phyloP scores from a whole-genome alignment of 2,113 vertebrate genomes.

The Coturnix japonica region DNA sequence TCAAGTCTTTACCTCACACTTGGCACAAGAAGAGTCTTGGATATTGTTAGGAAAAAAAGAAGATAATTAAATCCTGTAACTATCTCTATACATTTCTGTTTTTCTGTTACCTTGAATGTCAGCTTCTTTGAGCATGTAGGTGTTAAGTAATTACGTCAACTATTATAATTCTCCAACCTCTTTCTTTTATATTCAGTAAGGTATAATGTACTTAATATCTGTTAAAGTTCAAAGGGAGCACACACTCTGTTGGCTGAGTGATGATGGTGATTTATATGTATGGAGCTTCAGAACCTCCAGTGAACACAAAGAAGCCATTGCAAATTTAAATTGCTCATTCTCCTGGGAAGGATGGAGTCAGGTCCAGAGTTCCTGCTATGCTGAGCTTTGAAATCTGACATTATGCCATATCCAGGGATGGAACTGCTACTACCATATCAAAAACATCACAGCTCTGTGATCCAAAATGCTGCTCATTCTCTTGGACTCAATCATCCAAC shows the following conservation, averaged over 20 bases:
- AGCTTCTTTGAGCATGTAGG: neutral
- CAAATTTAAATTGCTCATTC: neutral
- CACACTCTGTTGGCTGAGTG: neutral
- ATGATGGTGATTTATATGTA: neutral
- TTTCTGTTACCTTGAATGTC: neutral
- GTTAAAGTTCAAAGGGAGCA: neutral
- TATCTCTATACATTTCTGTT: neutral
- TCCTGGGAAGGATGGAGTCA: neutral
- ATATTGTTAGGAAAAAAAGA: neutral
- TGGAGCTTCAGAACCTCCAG: neutral
- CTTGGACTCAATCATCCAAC: neutral
- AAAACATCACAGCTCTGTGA: neutral
- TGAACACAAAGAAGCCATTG: neutral
- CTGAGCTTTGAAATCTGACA: neutral
- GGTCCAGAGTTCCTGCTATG: neutral
- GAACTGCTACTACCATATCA: neutral
- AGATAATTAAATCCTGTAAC: neutral
- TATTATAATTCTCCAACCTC: neutral
- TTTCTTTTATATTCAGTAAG: neutral
- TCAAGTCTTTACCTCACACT: neutral
- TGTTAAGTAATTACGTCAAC: neutral
- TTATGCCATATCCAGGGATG: neutral
- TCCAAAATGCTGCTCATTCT: neutral
- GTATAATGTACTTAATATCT: neutral
- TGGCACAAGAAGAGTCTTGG: neutral